Percentiles rank a stretch among this genome's conserved stretches.
Evolutionary conservation across 2,113 vertebrate genomes (phyloP).

Genomic region (Chauna torquata): DNA sequence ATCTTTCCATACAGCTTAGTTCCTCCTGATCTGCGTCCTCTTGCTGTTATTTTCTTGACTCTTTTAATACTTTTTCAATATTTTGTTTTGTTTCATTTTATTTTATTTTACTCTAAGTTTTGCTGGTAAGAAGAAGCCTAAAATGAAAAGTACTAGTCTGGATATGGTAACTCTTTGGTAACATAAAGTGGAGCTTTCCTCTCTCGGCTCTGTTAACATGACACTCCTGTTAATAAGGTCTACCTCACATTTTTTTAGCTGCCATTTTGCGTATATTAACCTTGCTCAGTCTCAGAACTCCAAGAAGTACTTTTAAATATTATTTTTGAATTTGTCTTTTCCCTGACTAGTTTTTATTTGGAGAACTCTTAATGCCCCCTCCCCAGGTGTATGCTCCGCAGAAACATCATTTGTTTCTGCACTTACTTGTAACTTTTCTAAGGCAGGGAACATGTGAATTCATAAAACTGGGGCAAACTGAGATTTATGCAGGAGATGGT

Average conservation of each 20-base stretch:
- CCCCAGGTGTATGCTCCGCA: neutral
- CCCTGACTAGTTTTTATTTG: neutral
- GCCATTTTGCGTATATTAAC: neutral
- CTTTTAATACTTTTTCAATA: neutral
- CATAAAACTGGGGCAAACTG: neutral
- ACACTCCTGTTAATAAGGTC: neutral
- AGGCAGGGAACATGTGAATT: neutral
- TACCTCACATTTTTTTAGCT: neutral
- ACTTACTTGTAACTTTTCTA: neutral
- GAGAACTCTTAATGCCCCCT: neutral
- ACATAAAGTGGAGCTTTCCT: neutral
- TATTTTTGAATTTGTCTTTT: neutral
- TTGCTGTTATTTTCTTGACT: neutral
- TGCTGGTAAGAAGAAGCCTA: neutral
- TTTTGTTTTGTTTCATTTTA: neutral
- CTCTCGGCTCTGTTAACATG: neutral
- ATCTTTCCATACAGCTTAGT: neutral
- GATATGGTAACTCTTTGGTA: neutral
- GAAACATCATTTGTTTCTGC: neutral
- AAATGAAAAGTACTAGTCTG: neutral
- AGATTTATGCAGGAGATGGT: neutral
- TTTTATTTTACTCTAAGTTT: neutral
- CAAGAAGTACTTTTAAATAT: neutral
- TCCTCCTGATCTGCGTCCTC: neutral
- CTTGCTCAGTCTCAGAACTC: neutral